Base-by-base conservation (phyloP, 2,888 invertebrate genomes). In the Scaptodrosophila latifasciaeformis region DNA sequence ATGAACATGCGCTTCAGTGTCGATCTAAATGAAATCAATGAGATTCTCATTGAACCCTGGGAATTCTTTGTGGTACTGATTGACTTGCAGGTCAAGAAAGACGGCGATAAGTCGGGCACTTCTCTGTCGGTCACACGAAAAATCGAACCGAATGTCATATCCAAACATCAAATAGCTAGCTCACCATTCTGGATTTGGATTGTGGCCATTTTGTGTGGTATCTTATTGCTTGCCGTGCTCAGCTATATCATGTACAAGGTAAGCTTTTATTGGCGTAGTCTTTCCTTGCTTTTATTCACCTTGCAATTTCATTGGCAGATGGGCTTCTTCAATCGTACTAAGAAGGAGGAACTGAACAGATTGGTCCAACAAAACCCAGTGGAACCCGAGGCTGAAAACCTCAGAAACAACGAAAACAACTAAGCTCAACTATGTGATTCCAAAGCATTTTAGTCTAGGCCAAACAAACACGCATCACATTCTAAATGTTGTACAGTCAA, bases 291-390 rank as follows among this genome's bases (percentile, higher is more conserved):
- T 12, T n/a, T 21, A 37, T 17, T 12, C 7, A 19, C 1, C n/a
- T n/a, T n/a, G n/a, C n/a, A n/a, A n/a, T n/a, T n/a, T n/a, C n/a
- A n/a, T n/a, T n/a, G n/a, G 0, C 21, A 87, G 88, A 64, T 82
- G 57, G 88, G 88, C 46, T 89, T 89, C 83, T 89, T 89, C 61
- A 85, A 86, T 49, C 84, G 89, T 39, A 70, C 82, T 13, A 87
- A 83, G 51, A 88, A 87, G 70, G 86, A 88, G 42, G 87, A 88
- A 70, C 75, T 89, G 66, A 84, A 87, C 58, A 84, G 86, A 47
- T 67, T 88, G 52, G 79, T 82, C 18, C 71, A 83, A 15, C 82
- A 84, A 52, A 74, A 68, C 54, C 66, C 77, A 62, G 69, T 59
- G 24, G 81, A 80, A 46, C 79, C 82, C 9, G 86, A 84, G 49